These are phyloP conservation scores for Saturnia pavonia DNA, from an alignment of 2,888 invertebrate genomes.

Conservation along the genomic window DNA sequence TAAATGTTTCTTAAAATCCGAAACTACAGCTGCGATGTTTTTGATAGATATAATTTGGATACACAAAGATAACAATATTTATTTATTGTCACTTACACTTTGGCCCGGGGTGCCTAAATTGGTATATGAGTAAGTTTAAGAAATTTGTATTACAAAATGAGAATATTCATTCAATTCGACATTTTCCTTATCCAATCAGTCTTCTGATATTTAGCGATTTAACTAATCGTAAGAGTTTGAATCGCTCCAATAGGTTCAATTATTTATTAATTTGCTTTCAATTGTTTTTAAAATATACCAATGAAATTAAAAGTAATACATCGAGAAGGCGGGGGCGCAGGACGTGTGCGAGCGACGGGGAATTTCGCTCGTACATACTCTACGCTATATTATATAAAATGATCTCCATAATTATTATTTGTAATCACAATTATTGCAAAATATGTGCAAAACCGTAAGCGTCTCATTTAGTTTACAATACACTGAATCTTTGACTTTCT, in stretches of 20 bases:
- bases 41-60: not conserved
- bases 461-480: constrained; percentile 74
- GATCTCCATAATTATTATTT: constrained; percentile 69
- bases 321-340: constrained; percentile 33
- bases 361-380: constrained; percentile 55
- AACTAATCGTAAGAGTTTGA: constrained; percentile 47
- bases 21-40: not conserved
- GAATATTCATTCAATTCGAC: constrained; percentile 31
- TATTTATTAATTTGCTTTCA: not conserved
- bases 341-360: constrained; percentile 58
- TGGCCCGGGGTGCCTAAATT: constrained; percentile 20
- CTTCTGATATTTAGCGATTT: constrained; percentile 44
- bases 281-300: not conserved
- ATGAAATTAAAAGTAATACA: not conserved
- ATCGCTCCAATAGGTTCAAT: constrained; percentile 45
- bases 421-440: constrained; percentile 76
- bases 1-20: constrained; percentile 3
- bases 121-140: not conserved
- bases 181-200: constrained; percentile 55
- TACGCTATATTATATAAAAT: constrained; percentile 54
- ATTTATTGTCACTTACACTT: constrained; percentile 22
- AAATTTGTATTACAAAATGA: constrained; percentile 14
- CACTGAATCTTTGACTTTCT: constrained; percentile 72
- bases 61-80: not conserved
- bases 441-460: constrained; percentile 80